Conservation (phyloP, 2,113 vertebrate species). For the Gymnobelideus leadbeateri region DNA sequence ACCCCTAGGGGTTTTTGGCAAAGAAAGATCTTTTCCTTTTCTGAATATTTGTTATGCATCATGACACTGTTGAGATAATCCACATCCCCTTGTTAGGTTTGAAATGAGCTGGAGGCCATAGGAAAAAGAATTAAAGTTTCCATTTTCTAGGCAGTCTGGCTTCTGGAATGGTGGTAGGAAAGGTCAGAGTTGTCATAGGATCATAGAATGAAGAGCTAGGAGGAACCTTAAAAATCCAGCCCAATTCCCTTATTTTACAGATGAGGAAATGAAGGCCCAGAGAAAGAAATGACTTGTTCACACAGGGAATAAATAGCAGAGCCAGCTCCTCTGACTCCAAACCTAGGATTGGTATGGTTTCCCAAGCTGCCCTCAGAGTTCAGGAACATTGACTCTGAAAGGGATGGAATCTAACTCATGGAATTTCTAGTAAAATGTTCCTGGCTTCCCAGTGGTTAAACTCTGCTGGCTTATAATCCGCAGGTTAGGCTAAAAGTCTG, state of each 20-base stretch:
- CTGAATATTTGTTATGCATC: constrained; percentile 52
- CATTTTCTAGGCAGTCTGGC: constrained; percentile 53
- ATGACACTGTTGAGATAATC: constrained; percentile 66
- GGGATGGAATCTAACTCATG: background rate
- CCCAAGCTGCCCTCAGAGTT: background rate
- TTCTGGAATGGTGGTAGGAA: constrained; percentile 42
- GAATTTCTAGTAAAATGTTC: background rate
- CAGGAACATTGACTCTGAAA: background rate
- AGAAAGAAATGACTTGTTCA: background rate
- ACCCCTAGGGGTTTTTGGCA: background rate
- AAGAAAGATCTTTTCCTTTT: constrained; percentile 36
- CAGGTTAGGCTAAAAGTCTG: background rate
- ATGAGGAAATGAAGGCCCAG: background rate
- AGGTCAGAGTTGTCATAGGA: background rate
- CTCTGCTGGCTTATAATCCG: background rate
- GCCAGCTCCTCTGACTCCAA: background rate
- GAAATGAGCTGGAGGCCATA: constrained; percentile 65
- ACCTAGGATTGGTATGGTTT: background rate
- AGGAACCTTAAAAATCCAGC: background rate
- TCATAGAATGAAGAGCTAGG: background rate
- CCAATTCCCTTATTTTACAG: background rate
- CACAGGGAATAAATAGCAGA: background rate
- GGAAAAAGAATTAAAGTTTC: constrained; percentile 74
- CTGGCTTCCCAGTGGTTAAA: background rate
- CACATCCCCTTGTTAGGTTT: constrained; percentile 71